Evolutionary conservation across 2,113 vertebrate species (phyloP), one percentile per base, ranked within the genome.

Genomic region (Cricetomys ansorgei): DNA sequence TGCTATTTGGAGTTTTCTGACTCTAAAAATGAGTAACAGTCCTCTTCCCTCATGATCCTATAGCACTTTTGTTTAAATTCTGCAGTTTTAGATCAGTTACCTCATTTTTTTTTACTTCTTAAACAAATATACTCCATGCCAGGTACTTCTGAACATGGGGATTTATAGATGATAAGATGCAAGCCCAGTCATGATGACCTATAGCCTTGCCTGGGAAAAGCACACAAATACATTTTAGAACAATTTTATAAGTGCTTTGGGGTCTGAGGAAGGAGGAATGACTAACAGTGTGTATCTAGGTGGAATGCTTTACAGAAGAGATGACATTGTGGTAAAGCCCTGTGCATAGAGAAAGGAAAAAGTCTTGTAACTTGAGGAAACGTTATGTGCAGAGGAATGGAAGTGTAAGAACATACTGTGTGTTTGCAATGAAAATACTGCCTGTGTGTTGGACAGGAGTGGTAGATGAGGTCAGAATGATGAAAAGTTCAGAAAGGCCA

Each of bases 21-120:
- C 90, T 93, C 57, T 88, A 43, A 95, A 93, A 94, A 93, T 87
- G 89, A 97, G 75, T 92, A 94, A 64, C 69, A 67, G 21, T 21
- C 80, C 34, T 34, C 67, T 93, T 83, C 45, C 89, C 73, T 92
- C 85, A 93, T 15, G 9, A 94, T 69, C 91, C 81, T 85, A 48
- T 96, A 94, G 85, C 96, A 96, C 96, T 96, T 95, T 93, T 94
- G 76, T 81, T 76, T 96, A 92, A 96, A 95, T 73, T 77, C 1
- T 69, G n/a, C 4, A 76, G 64, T 94, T 89, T 92, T 19, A 88
- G 13, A 83, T 73, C 43, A 12, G 0, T 88, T 92, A 55, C 93
- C 40, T 94, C 43, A 86, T 34, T 92, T 92, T 69, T 69, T 76
- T 97, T 96, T 94, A 88, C 7, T 92, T 69, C 83, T 94, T 96